phyloP scores from a whole-genome alignment of 2,888 invertebrate species.

The Aradus depressus region DNA sequence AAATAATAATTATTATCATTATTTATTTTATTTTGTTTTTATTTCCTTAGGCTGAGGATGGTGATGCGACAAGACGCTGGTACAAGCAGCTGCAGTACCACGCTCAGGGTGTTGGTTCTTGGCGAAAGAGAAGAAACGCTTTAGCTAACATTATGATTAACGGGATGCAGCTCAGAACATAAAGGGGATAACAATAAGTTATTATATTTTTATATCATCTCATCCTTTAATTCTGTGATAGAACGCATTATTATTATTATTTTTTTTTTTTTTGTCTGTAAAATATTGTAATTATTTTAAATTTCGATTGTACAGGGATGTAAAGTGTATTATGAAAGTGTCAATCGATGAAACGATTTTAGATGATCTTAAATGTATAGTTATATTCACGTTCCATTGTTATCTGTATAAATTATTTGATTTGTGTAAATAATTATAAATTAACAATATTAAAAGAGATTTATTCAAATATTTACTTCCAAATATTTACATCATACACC shows the following conservation, averaged over 20 bases:
- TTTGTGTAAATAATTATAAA: slow-evolving; percentile 15
- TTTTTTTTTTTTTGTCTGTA: too few relatives aligned
- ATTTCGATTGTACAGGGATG: slow-evolving; percentile 18
- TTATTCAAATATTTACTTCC: too few relatives aligned
- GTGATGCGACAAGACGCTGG: slow-evolving; percentile 76
- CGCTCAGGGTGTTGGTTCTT: slow-evolving; percentile 82
- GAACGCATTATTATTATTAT: slow-evolving; percentile 1
- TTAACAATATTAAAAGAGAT: too few relatives aligned
- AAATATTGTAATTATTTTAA: slow-evolving; percentile 14
- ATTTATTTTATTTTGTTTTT: slow-evolving; percentile 33
- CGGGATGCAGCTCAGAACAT: slow-evolving; percentile 40
- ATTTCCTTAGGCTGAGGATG: slow-evolving; percentile 88
- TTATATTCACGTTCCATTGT: slow-evolving; percentile 1
- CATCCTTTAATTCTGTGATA: slow-evolving; percentile 14
- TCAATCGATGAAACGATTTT: not conserved
- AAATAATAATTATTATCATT: not conserved
- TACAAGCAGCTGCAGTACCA: slow-evolving; percentile 81
- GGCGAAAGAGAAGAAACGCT: slow-evolving; percentile 84
- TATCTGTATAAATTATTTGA: slow-evolving; percentile 11
- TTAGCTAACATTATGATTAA: slow-evolving; percentile 96
- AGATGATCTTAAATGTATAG: slow-evolving; percentile 9
- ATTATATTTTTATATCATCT: not conserved
- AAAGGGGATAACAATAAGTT: slow-evolving; percentile 5
- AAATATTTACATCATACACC: too few relatives aligned
- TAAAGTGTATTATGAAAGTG: slow-evolving; percentile 12